Evolutionary conservation across 2,888 invertebrate species (phyloP), one percentile per base, ranked within the genome.

Genomic region (Ichneumoninae sp.): DNA sequence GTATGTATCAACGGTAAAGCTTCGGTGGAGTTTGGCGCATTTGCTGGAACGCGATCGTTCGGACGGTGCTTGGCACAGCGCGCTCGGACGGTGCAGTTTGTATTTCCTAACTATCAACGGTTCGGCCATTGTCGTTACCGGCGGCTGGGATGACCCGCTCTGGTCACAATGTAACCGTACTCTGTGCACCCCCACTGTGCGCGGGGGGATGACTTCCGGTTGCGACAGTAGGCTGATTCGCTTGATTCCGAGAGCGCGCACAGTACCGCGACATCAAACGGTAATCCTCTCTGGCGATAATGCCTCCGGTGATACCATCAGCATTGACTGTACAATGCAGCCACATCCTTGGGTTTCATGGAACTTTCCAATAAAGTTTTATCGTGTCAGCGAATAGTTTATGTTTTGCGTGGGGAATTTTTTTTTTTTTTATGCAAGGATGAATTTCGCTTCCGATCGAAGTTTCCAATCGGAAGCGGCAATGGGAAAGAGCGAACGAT

Each of bases 21-120:
- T 57, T 30, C 54, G 26, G 6, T 22, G 44, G 54, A 79, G 69
- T 83, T 74, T 19, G 69, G 82, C 69, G 83, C 33, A 76, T 66
- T 72, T 80, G 68, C 77, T 84, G 47, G 79, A 82, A 75, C 77
- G 79, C 74, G 57, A 68, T 19, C 75, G 80, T 52, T 36, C 70
- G 84, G 30, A 87, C 83, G 86, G 82, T 88, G 85, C 87, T 87
- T 85, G 87, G 86, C 86, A 88, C 86, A 75, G 86, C 83, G 44
- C 87, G 86, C 54, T 76, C 75, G 71, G 74, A 68, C 68, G 72
- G 33, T 71, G 75, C 84, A 80, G 57, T 80, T 72, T 74, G 79
- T 62, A 87, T 87, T 89, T 90, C 87, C 85, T 69, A 88, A 88
- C 85, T 85, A 85, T 86, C 83, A 76, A 82, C 66, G 71, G 82